phyloP scores from a whole-genome alignment of 2,888 invertebrate species.

The Dinocampus coccinellae region DNA sequence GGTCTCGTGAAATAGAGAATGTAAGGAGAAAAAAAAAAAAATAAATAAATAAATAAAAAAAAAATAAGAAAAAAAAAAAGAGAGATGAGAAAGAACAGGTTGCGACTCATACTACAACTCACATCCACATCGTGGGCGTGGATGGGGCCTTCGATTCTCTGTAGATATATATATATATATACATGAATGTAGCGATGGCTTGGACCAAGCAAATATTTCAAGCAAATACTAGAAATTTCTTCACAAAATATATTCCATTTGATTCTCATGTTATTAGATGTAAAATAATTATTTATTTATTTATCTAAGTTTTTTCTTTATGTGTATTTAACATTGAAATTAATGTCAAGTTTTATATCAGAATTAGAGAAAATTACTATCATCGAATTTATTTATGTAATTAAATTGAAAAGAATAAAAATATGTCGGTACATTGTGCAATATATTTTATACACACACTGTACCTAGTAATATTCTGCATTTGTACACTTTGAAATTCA shows the following conservation, averaged over 20 bases:
- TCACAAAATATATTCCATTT: neutral
- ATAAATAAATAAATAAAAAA: too few species aligned
- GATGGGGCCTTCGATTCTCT: slow-evolving; percentile 60
- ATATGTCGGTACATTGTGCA: too few species aligned
- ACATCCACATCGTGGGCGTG: slow-evolving; percentile 58
- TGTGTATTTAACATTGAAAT: too few species aligned
- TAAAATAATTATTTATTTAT: neutral
- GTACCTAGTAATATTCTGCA: neutral
- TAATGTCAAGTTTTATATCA: too few species aligned
- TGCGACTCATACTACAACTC: slow-evolving; percentile 30
- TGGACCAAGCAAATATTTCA: slow-evolving; percentile 29
- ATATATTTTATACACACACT: too few species aligned
- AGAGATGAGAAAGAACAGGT: slow-evolving; percentile 50
- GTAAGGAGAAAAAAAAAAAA: slow-evolving; percentile 53
- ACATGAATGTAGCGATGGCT: slow-evolving; percentile 18
- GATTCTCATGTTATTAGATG: slow-evolving; percentile 2
- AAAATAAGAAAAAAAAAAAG: too few species aligned
- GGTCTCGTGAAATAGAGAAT: slow-evolving; percentile 38
- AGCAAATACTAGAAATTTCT: neutral
- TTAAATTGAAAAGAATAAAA: too few species aligned
- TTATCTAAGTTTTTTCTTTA: neutral
- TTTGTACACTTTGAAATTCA: neutral
- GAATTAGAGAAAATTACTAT: too few species aligned
- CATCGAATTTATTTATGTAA: too few species aligned
- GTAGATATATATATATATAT: slow-evolving; percentile 22